Evolutionary conservation across 2,888 invertebrate species (phyloP).

Genomic region (Drosophila rubida): DNA sequence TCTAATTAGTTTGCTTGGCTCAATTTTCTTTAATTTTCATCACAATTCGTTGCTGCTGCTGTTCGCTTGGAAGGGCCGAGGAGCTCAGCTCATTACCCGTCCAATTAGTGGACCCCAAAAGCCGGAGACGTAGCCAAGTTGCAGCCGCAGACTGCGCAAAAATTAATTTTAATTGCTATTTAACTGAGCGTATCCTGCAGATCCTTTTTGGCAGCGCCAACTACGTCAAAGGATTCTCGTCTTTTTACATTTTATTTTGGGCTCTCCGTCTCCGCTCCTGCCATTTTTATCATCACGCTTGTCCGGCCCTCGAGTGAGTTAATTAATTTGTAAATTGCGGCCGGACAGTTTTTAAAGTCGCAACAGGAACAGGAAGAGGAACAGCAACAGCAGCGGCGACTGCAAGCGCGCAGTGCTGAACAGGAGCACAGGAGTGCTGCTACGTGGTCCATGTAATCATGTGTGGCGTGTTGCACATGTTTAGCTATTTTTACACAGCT

Average conservation of each 20-base stretch:
- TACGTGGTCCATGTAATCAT: constrained; percentile 10
- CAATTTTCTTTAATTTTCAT: constrained; percentile 31
- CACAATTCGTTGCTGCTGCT: constrained; percentile 8
- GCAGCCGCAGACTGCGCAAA: constrained; percentile 66
- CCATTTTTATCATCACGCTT: constrained; percentile 11
- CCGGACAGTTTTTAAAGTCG: constrained; percentile 35
- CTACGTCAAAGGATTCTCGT: constrained; percentile 42
- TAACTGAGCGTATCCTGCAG: constrained; percentile 64
- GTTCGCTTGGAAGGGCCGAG: not conserved
- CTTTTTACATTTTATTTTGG: constrained; percentile 4
- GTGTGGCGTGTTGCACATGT: constrained; percentile 47
- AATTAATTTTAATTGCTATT: constrained; percentile 78
- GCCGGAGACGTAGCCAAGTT: constrained; percentile 30
- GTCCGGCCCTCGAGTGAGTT: constrained; percentile 50
- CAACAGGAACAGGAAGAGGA: constrained; percentile 28
- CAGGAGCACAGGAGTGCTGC: not conserved
- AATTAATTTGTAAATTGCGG: constrained; percentile 52
- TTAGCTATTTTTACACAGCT: constrained; percentile 50
- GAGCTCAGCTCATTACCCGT: constrained; percentile 58
- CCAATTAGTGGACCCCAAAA: constrained; percentile 60
- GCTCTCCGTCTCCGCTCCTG: not conserved
- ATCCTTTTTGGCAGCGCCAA: constrained; percentile 48
- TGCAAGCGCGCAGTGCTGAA: not conserved
- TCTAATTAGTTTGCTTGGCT: constrained; percentile 57
- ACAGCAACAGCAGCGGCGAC: constrained; percentile 21